Conservation (phyloP, 1,140 invertebrate species). For the Caenorhabditis remanei region DNA sequence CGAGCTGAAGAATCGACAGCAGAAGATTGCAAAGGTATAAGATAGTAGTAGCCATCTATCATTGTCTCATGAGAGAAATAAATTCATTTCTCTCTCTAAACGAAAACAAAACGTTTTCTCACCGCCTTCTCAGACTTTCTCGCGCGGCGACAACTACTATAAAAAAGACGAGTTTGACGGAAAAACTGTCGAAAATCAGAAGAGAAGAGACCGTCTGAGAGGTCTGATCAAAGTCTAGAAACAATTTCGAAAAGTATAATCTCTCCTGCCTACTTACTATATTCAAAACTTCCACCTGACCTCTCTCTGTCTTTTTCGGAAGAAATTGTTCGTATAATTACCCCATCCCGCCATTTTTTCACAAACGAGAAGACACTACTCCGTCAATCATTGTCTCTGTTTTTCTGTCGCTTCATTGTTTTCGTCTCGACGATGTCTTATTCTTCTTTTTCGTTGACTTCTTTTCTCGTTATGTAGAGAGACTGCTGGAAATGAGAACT, state of each 20-base stretch:
- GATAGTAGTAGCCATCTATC: neutral
- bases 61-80: neutral
- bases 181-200: conserved; percentile 7
- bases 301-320: neutral
- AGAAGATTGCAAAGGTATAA: conserved; percentile 69
- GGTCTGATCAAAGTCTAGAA: conserved; percentile 18
- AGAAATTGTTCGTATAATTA: conserved; percentile 42
- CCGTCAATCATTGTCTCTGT: conserved; percentile 38
- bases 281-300: conserved; percentile 41
- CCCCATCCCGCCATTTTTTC: conserved; percentile 33
- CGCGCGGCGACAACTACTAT: neutral
- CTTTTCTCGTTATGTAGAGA: neutral
- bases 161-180: conserved; percentile 43
- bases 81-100: neutral
- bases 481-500: too few species aligned
- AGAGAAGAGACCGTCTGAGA: neutral
- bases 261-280: neutral
- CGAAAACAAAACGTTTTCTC: neutral
- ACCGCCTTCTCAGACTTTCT: conserved; percentile 4
- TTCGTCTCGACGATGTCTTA: neutral
- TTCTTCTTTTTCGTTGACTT: neutral
- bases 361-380: conserved; percentile 17
- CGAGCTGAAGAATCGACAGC: conserved; percentile 67
- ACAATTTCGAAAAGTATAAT: conserved; percentile 11
- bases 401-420: neutral